Evolutionary conservation across 2,797 vertebrate genomes (phyloP).

Genomic region (Sebastes nivosus): DNA sequence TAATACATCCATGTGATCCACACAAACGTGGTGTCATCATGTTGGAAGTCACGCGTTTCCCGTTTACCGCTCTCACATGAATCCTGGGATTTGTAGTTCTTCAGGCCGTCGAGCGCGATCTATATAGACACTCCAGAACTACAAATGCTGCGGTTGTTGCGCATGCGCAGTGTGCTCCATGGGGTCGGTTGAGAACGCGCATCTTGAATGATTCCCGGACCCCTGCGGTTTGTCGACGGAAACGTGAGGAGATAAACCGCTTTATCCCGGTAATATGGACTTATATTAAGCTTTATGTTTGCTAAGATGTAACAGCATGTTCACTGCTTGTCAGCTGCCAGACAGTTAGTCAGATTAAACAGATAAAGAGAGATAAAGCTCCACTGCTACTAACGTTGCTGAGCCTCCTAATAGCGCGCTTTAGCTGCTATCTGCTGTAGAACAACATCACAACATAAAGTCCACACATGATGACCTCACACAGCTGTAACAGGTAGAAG

Average conservation of each 20-base stretch:
- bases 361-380: neutral
- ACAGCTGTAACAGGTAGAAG: neutral
- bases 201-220: slow-evolving; percentile 42
- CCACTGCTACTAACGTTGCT: neutral
- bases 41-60: slow-evolving; percentile 59
- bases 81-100: slow-evolving; percentile 73
- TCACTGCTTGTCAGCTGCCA: accelerated
- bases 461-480: neutral
- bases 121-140: slow-evolving; percentile 43
- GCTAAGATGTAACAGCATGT: accelerated
- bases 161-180: slow-evolving; percentile 38
- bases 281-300: neutral
- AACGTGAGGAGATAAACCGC: slow-evolving; percentile 23
- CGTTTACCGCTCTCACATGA: slow-evolving; percentile 7
- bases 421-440: slow-evolving; percentile 22
- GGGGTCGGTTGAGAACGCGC: slow-evolving; percentile 10
- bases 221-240: slow-evolving; percentile 44
- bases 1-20: too few species aligned
- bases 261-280: slow-evolving; percentile 28
- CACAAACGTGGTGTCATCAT: slow-evolving; percentile 6
- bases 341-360: neutral
- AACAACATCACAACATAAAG: neutral
- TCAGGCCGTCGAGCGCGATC: accelerated
- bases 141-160: slow-evolving; percentile 40
- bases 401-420: neutral